Percentiles rank a stretch among this genome's conserved stretches.
These are phyloP conservation scores for Natator depressus DNA, from an alignment of 2,113 vertebrate species.

Conservation along the genomic window DNA sequence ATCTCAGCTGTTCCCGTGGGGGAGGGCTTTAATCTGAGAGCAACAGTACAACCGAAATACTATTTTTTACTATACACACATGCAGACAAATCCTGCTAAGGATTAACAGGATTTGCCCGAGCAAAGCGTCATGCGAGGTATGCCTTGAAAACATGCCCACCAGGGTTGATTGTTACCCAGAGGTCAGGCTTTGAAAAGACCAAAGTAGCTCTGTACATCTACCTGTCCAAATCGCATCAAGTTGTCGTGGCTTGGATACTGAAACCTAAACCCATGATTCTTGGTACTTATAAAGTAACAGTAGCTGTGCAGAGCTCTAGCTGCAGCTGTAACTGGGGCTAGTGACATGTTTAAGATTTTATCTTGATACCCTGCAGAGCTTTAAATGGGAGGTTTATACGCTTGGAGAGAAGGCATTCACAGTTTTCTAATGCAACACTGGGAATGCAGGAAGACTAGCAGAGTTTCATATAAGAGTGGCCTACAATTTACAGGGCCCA, in stretches of 20 bases:
- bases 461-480: rapidly evolving
- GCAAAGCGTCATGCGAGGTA: background rate
- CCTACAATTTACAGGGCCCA: background rate
- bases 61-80: background rate
- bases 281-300: background rate
- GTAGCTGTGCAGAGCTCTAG: background rate
- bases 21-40: conserved; percentile 20
- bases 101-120: conserved; percentile 5
- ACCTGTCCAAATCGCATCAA: background rate
- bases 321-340: background rate
- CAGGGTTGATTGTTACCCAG: background rate
- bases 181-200: background rate
- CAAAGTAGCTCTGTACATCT: background rate
- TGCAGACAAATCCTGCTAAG: background rate
- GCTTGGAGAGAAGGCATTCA: background rate
- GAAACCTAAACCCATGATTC: background rate
- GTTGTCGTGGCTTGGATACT: background rate
- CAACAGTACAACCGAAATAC: conserved; percentile 7
- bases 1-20: background rate
- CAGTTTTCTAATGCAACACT: background rate
- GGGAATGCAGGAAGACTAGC: rapidly evolving
- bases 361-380: background rate
- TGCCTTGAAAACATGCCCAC: background rate
- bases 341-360: background rate
- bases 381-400: background rate